phyloP scores from a whole-genome alignment of 2,113 vertebrate genomes.

The Onychostruthus taczanowskii region DNA sequence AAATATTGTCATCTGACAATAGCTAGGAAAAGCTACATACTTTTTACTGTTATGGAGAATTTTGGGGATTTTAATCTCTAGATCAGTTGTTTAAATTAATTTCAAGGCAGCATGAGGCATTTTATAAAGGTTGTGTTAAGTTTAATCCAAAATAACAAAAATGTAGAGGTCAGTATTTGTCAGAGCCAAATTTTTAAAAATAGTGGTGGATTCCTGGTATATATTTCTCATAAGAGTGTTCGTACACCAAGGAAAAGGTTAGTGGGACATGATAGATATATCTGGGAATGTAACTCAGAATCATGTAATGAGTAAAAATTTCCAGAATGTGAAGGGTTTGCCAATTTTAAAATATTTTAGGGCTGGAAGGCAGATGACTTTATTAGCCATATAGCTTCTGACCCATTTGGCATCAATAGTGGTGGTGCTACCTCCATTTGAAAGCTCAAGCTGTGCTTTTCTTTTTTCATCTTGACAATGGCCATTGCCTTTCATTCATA shows the following conservation, averaged over 20 bases:
- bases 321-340: not conserved
- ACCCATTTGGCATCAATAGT: not conserved
- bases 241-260: not conserved
- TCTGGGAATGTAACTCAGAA: not conserved
- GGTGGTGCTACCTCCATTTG: not conserved
- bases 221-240: not conserved
- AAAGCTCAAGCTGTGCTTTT: not conserved
- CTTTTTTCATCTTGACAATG: not conserved
- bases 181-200: not conserved
- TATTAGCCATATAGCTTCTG: not conserved
- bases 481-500: not conserved
- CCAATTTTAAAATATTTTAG: not conserved
- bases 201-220: not conserved
- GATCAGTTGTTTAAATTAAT: not conserved
- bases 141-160: not conserved
- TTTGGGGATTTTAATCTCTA: not conserved
- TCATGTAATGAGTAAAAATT: not conserved
- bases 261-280: not conserved
- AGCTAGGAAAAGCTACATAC: not conserved
- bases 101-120: not conserved
- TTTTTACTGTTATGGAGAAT: not conserved
- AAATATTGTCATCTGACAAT: not conserved
- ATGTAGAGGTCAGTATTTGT: not conserved
- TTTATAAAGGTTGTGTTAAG: not conserved
- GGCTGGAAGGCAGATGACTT: not conserved